A percentile compares a stretch with the other conserved stretches of the same genome.
These are phyloP conservation scores for Drosophila grimshawi DNA, from an alignment of 1,140 invertebrate genomes.

Conservation along the genomic window DNA sequence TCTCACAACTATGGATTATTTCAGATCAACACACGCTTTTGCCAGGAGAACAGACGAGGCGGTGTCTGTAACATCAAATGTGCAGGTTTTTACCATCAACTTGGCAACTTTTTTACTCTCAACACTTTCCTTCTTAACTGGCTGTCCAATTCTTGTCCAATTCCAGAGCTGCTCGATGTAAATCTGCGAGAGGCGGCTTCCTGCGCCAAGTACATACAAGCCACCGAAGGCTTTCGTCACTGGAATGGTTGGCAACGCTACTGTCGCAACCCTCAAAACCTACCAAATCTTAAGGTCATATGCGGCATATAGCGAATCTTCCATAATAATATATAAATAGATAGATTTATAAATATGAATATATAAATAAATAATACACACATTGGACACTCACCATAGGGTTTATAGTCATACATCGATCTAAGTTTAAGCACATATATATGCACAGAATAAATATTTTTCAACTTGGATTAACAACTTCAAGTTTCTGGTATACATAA, in stretches of 20 bases:
- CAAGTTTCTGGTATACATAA: too few relatives aligned
- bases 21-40: constrained; percentile 84
- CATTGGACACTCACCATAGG: too few relatives aligned
- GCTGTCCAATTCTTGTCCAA: not conserved
- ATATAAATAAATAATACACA: too few relatives aligned
- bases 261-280: constrained; percentile 87
- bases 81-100: constrained; percentile 43
- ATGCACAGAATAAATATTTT: too few relatives aligned
- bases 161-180: constrained; percentile 87
- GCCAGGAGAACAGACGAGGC: constrained; percentile 54
- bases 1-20: constrained; percentile 89
- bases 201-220: constrained; percentile 88
- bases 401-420: too few relatives aligned
- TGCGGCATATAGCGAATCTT: constrained; percentile 51
- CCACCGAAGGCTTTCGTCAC: constrained; percentile 87
- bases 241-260: constrained; percentile 89
- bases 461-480: too few relatives aligned
- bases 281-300: constrained; percentile 84
- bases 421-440: too few relatives aligned
- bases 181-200: constrained; percentile 88
- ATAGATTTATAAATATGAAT: too few relatives aligned
- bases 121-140: too few relatives aligned
- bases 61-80: constrained; percentile 71
- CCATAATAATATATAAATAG: too few relatives aligned
- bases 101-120: not conserved